Evolutionary conservation across 2,797 vertebrate species (phyloP).

Genomic region (Siniperca scherzeri): DNA sequence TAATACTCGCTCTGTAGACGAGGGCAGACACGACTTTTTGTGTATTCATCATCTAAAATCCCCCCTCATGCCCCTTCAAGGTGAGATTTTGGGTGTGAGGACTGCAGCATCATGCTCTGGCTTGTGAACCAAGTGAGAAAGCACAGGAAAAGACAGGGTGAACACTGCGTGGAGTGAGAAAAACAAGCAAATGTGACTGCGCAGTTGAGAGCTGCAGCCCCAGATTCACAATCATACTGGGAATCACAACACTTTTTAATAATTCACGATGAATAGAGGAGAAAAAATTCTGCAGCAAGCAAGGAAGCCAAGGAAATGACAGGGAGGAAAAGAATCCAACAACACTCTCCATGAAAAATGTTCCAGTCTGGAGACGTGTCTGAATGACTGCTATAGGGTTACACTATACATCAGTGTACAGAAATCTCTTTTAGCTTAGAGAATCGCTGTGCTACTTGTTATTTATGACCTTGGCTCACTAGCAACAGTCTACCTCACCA

Average conservation of each 20-base stretch:
- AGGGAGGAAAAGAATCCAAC: slow-evolving; percentile 61
- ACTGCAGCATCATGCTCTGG: slow-evolving; percentile 66
- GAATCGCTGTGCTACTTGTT: slow-evolving; percentile 45
- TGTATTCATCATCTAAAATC: slow-evolving; percentile 73
- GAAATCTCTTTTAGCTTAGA: slow-evolving; percentile 30
- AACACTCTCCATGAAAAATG: slow-evolving; percentile 33
- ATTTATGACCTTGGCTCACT: slow-evolving; percentile 40
- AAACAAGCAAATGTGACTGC: slow-evolving; percentile 81
- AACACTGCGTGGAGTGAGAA: slow-evolving; percentile 60
- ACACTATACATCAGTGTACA: slow-evolving; percentile 20
- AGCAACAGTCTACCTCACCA: slow-evolving; percentile 4
- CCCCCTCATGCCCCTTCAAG: slow-evolving; percentile 61
- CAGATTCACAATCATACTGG: slow-evolving; percentile 88
- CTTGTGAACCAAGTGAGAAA: slow-evolving; percentile 59
- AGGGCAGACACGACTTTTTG: slow-evolving; percentile 66
- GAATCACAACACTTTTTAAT: slow-evolving; percentile 91
- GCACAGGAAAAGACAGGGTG: slow-evolving; percentile 45
- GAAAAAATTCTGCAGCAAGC: slow-evolving; percentile 80
- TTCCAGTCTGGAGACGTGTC: slow-evolving; percentile 37
- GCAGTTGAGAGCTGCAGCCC: slow-evolving; percentile 83
- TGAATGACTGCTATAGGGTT: slow-evolving; percentile 46
- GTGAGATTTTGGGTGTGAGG: slow-evolving; percentile 70
- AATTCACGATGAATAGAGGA: slow-evolving; percentile 87
- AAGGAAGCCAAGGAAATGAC: slow-evolving; percentile 78
- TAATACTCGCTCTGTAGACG: slow-evolving; percentile 66